phyloP scores from a whole-genome alignment of 2,888 invertebrate genomes.

The Molanna angustata region DNA sequence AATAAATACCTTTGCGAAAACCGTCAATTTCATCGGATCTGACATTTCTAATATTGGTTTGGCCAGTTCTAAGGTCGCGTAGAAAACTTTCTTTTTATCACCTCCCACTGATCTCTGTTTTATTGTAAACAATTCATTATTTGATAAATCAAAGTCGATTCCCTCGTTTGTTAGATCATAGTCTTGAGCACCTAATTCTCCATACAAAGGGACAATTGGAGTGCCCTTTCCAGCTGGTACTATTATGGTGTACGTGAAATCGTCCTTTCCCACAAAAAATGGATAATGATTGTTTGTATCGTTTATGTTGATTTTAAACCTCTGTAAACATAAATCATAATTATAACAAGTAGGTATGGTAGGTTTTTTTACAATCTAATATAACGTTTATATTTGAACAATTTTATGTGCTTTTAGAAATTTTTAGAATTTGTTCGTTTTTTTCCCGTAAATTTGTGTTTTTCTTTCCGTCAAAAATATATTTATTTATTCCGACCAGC shows the following conservation, averaged over 20 bases:
- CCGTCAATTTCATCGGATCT: too few species aligned
- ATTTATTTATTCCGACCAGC: too few species aligned
- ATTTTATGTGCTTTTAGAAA: too few species aligned
- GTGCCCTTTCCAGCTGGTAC: constrained; percentile 43
- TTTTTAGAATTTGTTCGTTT: too few species aligned
- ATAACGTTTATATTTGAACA: too few species aligned
- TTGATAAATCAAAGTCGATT: not conserved
- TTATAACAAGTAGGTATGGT: too few species aligned
- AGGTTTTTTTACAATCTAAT: too few species aligned
- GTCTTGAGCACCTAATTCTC: constrained; percentile 48
- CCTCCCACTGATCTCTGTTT: not conserved
- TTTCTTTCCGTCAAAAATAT: too few species aligned
- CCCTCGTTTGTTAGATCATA: constrained; percentile 54
- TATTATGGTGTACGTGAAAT: constrained; percentile 49
- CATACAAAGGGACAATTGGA: constrained; percentile 45
- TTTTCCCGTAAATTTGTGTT: too few species aligned
- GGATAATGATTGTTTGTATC: constrained; percentile 55
- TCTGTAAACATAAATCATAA: too few species aligned
- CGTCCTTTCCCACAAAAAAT: constrained; percentile 41
- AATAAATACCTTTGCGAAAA: too few species aligned
- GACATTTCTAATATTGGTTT: not conserved
- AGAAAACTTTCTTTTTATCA: not conserved
- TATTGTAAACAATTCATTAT: not conserved
- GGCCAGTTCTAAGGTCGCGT: not conserved
- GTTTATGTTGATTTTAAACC: constrained; percentile 41